Evolutionary conservation across 2,113 vertebrate species (phyloP), one percentile per base, ranked within the genome.

Genomic region (Plecturocebus donacophilus): DNA sequence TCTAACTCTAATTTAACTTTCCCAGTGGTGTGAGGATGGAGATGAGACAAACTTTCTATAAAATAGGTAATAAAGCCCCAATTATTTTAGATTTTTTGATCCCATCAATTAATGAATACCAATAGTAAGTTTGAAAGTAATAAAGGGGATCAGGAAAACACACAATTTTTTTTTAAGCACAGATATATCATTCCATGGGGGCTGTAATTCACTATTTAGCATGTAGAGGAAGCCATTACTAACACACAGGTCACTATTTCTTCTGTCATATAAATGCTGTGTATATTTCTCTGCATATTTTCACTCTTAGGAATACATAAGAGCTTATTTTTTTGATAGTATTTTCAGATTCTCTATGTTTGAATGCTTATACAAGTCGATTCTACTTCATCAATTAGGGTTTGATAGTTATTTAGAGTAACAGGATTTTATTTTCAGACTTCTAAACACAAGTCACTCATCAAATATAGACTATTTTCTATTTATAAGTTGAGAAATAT

Each of bases 1-100:
- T 19, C 12, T n/a, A 75, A 21, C 3, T 23, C 5, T 30, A 5
- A 75, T 1, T 88, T 35, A 94, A 16, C 58, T 66, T 91, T 71
- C 2, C 0, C 17, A 77, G 68, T 8, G 27, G 3, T 4, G 5
- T 30, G 5, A n/a, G 20, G 3, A 79, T 20, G 25, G 11, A 0
- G 8, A 80, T 40, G 27, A 90, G 6, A 35, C 38, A 30, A 79
- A 2, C 4, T 86, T 90, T 79, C 5, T 38, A 71, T 56, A 25
- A 95, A 91, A 79, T 35, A 52, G 1, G 21, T 19, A 45, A 40
- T 70, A 92, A 54, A 38, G 2, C 8, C 3, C 3, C 40, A 21
- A 42, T 54, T 56, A 83, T 66, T 47, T 79, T 54, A 73, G n/a
- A 84, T 6, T 79, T 83, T 54, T 0, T 19, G 14, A 68, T 77